These are phyloP conservation scores for Mormyrus hasselquistii DNA, from an alignment of 2,797 vertebrate species.

Conservation along the genomic window DNA sequence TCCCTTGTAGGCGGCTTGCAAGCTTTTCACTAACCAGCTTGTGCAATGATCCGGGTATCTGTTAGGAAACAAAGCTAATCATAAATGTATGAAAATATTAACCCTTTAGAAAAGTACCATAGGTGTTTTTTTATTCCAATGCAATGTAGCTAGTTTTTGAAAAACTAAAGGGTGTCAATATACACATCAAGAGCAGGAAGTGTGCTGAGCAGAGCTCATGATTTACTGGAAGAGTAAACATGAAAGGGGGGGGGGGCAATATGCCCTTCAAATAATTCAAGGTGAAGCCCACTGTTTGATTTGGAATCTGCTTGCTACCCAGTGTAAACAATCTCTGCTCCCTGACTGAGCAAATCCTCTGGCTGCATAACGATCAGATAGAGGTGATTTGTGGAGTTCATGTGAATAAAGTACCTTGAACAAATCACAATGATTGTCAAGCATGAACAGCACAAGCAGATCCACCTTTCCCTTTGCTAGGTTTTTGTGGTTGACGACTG, in stretches of 20 bases:
- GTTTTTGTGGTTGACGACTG: slow-evolving; percentile 79
- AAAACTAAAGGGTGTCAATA: background rate
- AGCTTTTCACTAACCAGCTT: slow-evolving; percentile 89
- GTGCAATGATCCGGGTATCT: slow-evolving; percentile 85
- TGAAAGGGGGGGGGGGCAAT: background rate
- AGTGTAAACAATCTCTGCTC: slow-evolving; percentile 19
- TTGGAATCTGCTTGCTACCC: background rate
- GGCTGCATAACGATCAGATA: background rate
- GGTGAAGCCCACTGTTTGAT: slow-evolving; percentile 20
- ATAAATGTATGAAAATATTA: background rate
- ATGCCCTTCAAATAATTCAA: slow-evolving; percentile 22
- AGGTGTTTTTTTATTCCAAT: background rate
- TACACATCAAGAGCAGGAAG: background rate
- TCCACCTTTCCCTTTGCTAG: slow-evolving; percentile 92
- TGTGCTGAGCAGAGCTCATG: background rate
- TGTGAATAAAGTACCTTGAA: slow-evolving; percentile 75
- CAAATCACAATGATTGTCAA: slow-evolving; percentile 87
- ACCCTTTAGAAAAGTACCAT: background rate
- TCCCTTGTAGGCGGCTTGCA: slow-evolving; percentile 74
- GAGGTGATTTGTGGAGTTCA: background rate
- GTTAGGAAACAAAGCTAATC: slow-evolving; percentile 12
- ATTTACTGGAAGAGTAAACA: slow-evolving; percentile 19
- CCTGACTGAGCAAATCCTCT: background rate
- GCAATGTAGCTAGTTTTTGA: background rate
- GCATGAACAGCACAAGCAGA: slow-evolving; percentile 87